Percentiles rank a stretch among this genome's conserved stretches.
phyloP scores from a whole-genome alignment of 1,140 invertebrate genomes.

The Paraescarpia echinospica region DNA sequence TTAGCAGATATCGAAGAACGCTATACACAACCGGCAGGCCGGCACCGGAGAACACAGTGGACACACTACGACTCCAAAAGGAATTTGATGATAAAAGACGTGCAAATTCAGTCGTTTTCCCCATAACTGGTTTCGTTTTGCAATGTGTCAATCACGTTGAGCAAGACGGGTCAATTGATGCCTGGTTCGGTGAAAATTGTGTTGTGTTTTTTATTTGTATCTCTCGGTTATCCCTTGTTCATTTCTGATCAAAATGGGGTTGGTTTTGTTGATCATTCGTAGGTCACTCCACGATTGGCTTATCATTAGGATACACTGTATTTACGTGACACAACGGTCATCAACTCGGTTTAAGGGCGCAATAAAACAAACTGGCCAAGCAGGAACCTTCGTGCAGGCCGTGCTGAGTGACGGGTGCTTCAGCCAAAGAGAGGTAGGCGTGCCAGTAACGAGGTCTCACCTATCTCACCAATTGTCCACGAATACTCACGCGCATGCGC shows the following conservation, averaged over 20 bases:
- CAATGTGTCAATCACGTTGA: too few relatives aligned
- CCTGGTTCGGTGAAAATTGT: too few relatives aligned
- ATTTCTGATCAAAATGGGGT: not conserved
- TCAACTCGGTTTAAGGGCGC: not conserved
- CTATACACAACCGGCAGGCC: too few relatives aligned
- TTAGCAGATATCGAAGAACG: too few relatives aligned
- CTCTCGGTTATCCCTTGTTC: not conserved
- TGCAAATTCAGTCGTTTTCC: not conserved
- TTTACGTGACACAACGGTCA: not conserved
- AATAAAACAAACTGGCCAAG: not conserved
- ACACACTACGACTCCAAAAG: too few relatives aligned
- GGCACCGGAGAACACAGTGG: too few relatives aligned
- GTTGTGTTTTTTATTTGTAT: not conserved
- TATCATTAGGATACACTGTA: not conserved
- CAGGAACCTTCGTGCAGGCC: not conserved
- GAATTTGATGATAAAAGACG: not conserved
- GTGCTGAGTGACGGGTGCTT: not conserved
- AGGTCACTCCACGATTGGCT: not conserved
- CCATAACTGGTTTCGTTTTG: not conserved
- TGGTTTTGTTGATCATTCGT: not conserved
- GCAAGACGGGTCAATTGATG: too few relatives aligned
- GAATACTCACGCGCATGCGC: conserved; percentile 26
- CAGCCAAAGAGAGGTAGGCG: not conserved
- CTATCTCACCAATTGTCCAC: not conserved
- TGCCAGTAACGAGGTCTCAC: not conserved